A percentile compares a stretch with the other conserved stretches of the same genome.
Conservation (phyloP, 2,888 invertebrate genomes). For the Dryobotodes eremita region DNA sequence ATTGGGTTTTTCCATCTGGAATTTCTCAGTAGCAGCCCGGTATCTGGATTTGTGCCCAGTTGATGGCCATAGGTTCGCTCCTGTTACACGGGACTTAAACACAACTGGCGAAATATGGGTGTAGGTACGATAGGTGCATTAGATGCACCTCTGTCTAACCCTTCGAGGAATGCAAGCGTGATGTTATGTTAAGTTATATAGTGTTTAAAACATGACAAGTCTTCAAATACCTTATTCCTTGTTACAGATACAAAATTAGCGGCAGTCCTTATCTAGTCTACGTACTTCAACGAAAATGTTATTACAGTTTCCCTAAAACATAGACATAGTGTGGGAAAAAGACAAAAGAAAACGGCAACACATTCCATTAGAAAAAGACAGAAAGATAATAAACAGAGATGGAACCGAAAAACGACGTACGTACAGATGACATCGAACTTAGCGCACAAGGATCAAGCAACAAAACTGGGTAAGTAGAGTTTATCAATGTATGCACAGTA, state of each 20-base stretch:
- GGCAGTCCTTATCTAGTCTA: slow-evolving; percentile 79
- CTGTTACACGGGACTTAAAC: background rate
- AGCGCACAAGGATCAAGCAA: slow-evolving; percentile 85
- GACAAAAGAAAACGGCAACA: slow-evolving; percentile 63
- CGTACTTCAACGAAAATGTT: slow-evolving; percentile 85
- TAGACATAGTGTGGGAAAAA: slow-evolving; percentile 67
- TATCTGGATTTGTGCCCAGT: background rate
- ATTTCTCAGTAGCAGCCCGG: background rate
- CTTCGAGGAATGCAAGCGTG: background rate
- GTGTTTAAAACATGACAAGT: background rate
- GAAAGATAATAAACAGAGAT: slow-evolving; percentile 72
- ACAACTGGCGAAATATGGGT: background rate
- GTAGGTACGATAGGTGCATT: background rate
- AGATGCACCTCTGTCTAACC: background rate
- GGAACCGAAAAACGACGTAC: slow-evolving; percentile 84
- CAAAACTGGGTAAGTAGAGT: slow-evolving; percentile 80
- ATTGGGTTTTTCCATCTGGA: background rate
- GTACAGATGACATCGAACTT: slow-evolving; percentile 86
- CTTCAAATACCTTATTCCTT: slow-evolving; percentile 48
- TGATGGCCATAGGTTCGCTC: background rate
- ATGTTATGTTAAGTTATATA: background rate
- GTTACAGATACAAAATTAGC: slow-evolving; percentile 80
- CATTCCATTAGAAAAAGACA: slow-evolving; percentile 65
- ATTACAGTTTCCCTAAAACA: slow-evolving; percentile 79
- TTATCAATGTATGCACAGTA: background rate